These are phyloP conservation scores for Sinocyclocheilus maitianheensis DNA, from an alignment of 2,113 vertebrate species.

Conservation along the genomic window DNA sequence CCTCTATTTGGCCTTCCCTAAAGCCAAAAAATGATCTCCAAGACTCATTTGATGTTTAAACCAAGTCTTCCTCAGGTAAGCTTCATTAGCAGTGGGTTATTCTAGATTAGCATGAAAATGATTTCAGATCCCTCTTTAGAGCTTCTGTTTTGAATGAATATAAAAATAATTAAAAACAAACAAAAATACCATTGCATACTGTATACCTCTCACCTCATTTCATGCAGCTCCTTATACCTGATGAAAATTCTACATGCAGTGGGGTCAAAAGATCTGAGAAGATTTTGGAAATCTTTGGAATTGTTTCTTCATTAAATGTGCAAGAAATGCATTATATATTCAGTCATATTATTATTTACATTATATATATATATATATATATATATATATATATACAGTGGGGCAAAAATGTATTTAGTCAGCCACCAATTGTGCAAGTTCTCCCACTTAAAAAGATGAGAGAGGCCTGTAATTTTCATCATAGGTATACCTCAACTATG, in stretches of 20 bases:
- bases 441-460: no score
- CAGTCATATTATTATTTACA: no score
- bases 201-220: background rate
- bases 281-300: no score
- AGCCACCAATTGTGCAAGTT: no score
- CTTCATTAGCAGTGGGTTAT: background rate
- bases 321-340: no score
- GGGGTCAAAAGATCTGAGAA: background rate
- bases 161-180: background rate
- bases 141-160: background rate
- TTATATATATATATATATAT: no score
- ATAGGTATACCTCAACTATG: no score
- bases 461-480: no score
- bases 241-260: background rate
- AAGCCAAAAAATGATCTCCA: no score
- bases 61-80: background rate
- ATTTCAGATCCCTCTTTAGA: background rate
- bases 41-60: slow-evolving; percentile 7
- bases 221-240: background rate
- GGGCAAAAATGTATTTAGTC: no score
- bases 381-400: no score
- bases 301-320: background rate
- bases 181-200: background rate
- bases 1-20: background rate
- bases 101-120: background rate